Base-by-base conservation (phyloP, 2,888 invertebrate genomes). In the Fabriciana adippe region DNA sequence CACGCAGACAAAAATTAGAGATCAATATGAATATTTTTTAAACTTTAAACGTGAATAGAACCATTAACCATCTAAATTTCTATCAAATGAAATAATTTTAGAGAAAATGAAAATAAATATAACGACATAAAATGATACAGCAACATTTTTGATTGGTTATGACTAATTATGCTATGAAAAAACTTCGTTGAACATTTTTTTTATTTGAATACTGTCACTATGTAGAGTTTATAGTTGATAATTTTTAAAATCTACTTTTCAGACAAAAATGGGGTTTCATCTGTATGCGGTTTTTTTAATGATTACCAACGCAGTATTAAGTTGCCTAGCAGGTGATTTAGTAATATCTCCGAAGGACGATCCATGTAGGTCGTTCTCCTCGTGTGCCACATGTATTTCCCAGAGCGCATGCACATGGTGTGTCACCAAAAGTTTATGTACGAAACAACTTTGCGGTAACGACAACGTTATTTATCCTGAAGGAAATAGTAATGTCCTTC, bases 391-490 rank as follows among this genome's bases (percentile, higher is more conserved):
- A 5, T 90, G 89, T 65, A 77, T 90, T 67, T 72, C 76, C 15
- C 80, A 82, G 67, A 82, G 74, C 68, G 76, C 73, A 59, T 90
- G 89, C 70, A 81, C 81, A 4, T 90, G 89, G 88, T 89, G 89
- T 65, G 87, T 89, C n/a, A 86, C 84, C 35, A 88, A 89, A 72
- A 88, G 84, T 74, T 79, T 81, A 72, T 89, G 90, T 66, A 87
- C 88, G 3, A 82, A 83, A 67, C 83, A 88, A 68, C 79, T 81
- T 57, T 89, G 89, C 69, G 89, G 88, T 13, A 87, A 87, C 70
- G 89, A 88, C 75, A 89, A 88, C 70, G 79, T 86, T n/a, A 88
- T 90, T 70, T 88, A 81, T 74, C 85, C 89, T 15, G 76, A 79
- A 72, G 76, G 81, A 64, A 74, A 82, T 18, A 72, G 82, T 26